Evolutionary conservation across 2,797 vertebrate species (phyloP).

Genomic region (Benthosema pterotum): DNA sequence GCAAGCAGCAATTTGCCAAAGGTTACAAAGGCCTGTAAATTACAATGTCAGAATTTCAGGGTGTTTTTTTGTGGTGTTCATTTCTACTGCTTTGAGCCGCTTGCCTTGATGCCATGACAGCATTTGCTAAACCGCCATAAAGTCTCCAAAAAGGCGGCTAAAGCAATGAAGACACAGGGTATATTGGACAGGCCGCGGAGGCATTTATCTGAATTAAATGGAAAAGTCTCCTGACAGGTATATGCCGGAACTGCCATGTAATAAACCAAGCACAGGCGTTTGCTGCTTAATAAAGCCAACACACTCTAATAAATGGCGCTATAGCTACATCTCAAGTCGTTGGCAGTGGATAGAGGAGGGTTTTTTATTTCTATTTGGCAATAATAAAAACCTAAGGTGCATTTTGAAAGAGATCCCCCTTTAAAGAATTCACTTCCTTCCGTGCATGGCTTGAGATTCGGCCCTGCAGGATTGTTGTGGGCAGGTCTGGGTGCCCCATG

Average conservation of each 20-base stretch:
- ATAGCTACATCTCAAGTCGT: constrained; percentile 29
- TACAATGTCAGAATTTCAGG: constrained; percentile 58
- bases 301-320: constrained; percentile 40
- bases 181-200: constrained; percentile 43
- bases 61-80: constrained; percentile 43
- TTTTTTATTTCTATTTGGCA: constrained; percentile 60
- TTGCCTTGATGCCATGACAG: constrained; percentile 47
- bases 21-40: constrained; percentile 69
- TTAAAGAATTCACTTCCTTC: constrained; percentile 52
- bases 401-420: constrained; percentile 52
- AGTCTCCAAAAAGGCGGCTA: constrained; percentile 64
- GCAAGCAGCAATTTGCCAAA: constrained; percentile 62
- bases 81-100: constrained; percentile 54
- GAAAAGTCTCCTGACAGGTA: constrained; percentile 67
- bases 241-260: constrained; percentile 46
- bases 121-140: constrained; percentile 66
- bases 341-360: constrained; percentile 22
- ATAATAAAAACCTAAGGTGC: constrained; percentile 52
- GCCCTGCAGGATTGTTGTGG: constrained; percentile 70
- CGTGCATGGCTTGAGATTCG: constrained; percentile 65
- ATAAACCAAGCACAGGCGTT: constrained; percentile 61
- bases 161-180: constrained; percentile 63
- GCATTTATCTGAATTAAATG: constrained; percentile 74
- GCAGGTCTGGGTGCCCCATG: constrained; percentile 58
- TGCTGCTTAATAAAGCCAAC: constrained; percentile 50